Percentiles rank a stretch among this genome's conserved stretches.
phyloP scores from a whole-genome alignment of 2,888 invertebrate species.

The Brachyopa scutellaris region DNA sequence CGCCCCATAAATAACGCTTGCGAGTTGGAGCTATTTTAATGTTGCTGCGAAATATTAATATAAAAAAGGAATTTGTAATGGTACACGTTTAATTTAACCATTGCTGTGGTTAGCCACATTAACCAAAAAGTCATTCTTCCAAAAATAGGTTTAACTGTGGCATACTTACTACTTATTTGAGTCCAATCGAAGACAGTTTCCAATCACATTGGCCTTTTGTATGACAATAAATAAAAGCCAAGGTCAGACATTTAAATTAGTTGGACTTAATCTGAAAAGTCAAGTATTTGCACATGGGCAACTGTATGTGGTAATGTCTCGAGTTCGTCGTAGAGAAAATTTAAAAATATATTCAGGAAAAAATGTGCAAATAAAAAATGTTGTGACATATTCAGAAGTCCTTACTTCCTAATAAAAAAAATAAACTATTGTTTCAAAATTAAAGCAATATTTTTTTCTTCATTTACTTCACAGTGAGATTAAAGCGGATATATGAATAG shows the following conservation, averaged over 20 bases:
- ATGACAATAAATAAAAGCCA: neutral
- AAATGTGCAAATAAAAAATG: neutral
- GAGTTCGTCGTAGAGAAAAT: neutral
- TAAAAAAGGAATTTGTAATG: neutral
- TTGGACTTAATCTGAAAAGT: neutral
- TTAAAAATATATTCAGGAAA: neutral
- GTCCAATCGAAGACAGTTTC: neutral
- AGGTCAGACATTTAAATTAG: neutral
- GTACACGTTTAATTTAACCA: neutral
- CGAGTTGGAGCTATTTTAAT: neutral
- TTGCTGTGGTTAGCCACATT: neutral
- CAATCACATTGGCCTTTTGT: neutral
- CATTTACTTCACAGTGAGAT: neutral
- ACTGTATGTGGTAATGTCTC: neutral
- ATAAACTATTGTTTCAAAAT: neutral
- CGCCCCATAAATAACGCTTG: too few relatives aligned
- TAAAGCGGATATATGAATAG: neutral
- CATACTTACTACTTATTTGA: neutral
- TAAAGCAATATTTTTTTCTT: neutral
- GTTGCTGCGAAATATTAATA: neutral
- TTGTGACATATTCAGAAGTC: neutral
- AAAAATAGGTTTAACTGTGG: neutral
- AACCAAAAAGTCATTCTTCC: neutral
- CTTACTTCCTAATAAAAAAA: neutral
- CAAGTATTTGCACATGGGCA: slow-evolving; percentile 1